A percentile compares a stretch with the other conserved stretches of the same genome.
phyloP scores from a whole-genome alignment of 2,113 vertebrate species.

The Pleuronectes platessa region DNA sequence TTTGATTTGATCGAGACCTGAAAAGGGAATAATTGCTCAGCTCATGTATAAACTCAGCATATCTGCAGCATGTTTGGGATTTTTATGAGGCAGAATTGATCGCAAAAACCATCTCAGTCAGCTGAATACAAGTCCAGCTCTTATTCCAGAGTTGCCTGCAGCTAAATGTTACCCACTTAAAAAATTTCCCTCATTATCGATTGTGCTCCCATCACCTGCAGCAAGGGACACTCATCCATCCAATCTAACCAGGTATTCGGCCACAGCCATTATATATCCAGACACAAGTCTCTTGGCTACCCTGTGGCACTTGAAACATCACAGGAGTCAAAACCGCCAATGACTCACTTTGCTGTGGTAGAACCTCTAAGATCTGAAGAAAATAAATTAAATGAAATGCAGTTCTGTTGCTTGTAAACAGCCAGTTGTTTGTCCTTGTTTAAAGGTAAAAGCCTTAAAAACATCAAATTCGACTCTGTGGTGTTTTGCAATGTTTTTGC shows the following conservation, averaged over 20 bases:
- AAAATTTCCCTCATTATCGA: slow-evolving; percentile 52
- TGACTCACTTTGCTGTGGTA: not conserved
- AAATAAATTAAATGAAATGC: not conserved
- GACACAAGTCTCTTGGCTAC: not conserved
- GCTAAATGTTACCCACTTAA: slow-evolving; percentile 56
- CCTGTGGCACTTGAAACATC: not conserved
- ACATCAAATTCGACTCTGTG: not conserved
- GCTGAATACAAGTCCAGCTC: slow-evolving; percentile 36
- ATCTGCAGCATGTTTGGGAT: slow-evolving; percentile 22
- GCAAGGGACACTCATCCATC: slow-evolving; percentile 34
- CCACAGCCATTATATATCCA: slow-evolving; percentile 1
- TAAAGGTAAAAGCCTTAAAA: too few relatives aligned
- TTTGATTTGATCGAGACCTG: not conserved
- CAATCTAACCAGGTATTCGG: slow-evolving; percentile 6
- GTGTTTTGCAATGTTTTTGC: not conserved
- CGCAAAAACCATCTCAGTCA: not conserved
- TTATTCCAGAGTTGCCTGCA: slow-evolving; percentile 54
- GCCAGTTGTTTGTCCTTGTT: too few relatives aligned
- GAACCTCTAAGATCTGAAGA: not conserved
- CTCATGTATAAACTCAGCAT: slow-evolving; percentile 11
- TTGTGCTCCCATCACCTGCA: slow-evolving; percentile 4
- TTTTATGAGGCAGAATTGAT: slow-evolving; percentile 37
- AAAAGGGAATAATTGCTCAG: not conserved
- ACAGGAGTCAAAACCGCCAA: not conserved
- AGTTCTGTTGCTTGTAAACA: too few relatives aligned